phyloP scores from a whole-genome alignment of 2,888 invertebrate genomes.

The Galerucella calmariensis region DNA sequence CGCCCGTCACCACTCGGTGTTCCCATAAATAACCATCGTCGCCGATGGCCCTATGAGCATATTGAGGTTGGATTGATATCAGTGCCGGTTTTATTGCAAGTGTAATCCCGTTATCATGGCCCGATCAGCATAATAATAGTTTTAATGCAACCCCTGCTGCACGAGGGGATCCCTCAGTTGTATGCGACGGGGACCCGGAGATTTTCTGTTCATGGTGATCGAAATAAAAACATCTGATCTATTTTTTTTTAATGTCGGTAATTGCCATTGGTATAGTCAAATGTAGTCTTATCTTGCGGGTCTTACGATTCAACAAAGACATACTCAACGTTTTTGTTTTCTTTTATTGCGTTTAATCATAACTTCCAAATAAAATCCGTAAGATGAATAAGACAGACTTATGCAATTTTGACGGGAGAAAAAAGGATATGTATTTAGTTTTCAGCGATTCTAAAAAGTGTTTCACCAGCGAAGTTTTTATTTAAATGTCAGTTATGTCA shows the following conservation, averaged over 20 bases:
- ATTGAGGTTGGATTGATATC: slow-evolving; percentile 66
- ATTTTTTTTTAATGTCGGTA: slow-evolving; percentile 4
- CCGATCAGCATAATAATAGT: slow-evolving; percentile 67
- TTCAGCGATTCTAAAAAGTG: too few relatives aligned
- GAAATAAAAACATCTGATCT: slow-evolving; percentile 4
- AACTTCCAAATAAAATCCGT: too few relatives aligned
- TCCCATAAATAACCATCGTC: slow-evolving; percentile 61
- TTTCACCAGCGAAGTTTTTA: too few relatives aligned
- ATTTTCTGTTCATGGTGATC: background rate
- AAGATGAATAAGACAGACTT: too few relatives aligned
- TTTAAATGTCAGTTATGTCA: too few relatives aligned
- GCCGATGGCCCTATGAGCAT: slow-evolving; percentile 55
- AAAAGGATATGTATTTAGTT: too few relatives aligned
- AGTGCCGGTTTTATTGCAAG: slow-evolving; percentile 65
- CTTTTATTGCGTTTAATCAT: too few relatives aligned
- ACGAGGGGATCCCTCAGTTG: slow-evolving; percentile 57
- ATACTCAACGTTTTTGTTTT: too few relatives aligned
- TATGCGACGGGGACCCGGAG: slow-evolving; percentile 10
- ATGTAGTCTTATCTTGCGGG: too few relatives aligned
- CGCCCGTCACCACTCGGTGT: slow-evolving; percentile 58
- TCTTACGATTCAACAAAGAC: too few relatives aligned
- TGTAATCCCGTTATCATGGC: slow-evolving; percentile 66
- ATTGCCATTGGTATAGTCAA: too few relatives aligned
- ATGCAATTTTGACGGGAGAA: too few relatives aligned
- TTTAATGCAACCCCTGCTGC: slow-evolving; percentile 61